Conservation (phyloP, 2,113 vertebrate species). For the Carollia perspicillata region DNA sequence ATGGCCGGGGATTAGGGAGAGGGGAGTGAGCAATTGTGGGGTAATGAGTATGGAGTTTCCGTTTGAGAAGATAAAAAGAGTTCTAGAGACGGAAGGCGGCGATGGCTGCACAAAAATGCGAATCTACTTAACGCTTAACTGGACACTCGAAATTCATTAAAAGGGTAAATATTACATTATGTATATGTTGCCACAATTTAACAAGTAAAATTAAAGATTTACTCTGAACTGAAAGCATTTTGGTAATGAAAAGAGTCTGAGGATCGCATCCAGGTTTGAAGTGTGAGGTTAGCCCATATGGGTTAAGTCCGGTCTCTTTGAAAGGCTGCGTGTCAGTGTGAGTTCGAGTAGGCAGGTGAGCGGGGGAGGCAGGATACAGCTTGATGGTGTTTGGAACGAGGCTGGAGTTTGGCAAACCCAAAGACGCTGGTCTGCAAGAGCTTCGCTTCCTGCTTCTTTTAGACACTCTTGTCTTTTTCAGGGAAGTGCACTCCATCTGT, state of each 20-base stretch:
- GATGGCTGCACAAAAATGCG: not conserved
- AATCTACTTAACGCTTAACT: not conserved
- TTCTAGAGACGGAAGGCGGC: not conserved
- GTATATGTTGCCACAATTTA: not conserved
- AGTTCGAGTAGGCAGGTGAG: not conserved
- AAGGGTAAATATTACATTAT: not conserved
- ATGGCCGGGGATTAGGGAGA: too few relatives aligned
- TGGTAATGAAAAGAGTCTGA: not conserved
- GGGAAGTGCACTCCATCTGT: conserved; percentile 43
- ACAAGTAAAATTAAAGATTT: not conserved
- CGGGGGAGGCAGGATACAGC: not conserved
- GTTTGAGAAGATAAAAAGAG: not conserved
- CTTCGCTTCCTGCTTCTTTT: not conserved
- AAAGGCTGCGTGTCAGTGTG: not conserved
- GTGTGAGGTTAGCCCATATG: not conserved
- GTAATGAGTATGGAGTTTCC: not conserved
- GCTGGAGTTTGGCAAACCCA: not conserved
- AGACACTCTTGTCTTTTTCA: not conserved
- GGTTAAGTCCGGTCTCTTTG: not conserved
- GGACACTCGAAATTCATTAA: not conserved
- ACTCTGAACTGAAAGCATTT: not conserved
- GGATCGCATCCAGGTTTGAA: not conserved
- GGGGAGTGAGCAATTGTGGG: fast-evolving
- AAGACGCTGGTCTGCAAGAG: not conserved
- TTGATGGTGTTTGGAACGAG: not conserved